Evolutionary conservation across 53 echinoderm and acorn worm species (phyloP), one percentile per base, ranked within the genome.

Genomic region (Mesocentrotus franciscanus): DNA sequence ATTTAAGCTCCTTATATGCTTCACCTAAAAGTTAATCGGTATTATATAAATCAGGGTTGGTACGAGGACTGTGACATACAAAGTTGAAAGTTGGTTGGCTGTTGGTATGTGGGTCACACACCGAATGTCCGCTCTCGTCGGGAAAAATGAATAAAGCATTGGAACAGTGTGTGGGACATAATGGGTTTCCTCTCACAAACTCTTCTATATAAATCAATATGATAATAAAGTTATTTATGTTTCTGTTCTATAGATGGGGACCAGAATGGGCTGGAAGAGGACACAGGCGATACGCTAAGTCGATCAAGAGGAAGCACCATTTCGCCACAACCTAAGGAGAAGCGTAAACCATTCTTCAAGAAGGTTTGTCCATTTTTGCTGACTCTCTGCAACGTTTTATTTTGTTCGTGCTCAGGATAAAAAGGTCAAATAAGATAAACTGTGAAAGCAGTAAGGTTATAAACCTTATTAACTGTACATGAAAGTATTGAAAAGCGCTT

Each of bases 261-360:
- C 90, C 99, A 99, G 90, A 99, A 99, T 89, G 99, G 99, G 20
- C 90, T 97, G 74, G 97, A 97, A 26, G 97, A 96, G 29, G 98
- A 98, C 22, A 96, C 97, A 68, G 96, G 89, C 20, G 97, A 98
- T 56, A 96, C 97, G 15, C 96, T 98, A 94, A 96, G 98, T 85
- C 93, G 96, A 92, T 97, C 98, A 8, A 98, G 97, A 95, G 97
- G 97, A 49, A 98, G 97, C 93, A 97, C 99, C 42, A 97, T 99
- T 64, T 97, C 99, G 39, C 96, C 98, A 95, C 99, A 99, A 92
- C 97, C 97, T 91, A 99, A 99, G 95, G 99, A 99, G 95, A 99
- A 99, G 95, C 97, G 98, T 71, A 99, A 99, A 95, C 98, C 97
- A 39, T 99, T 99, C 96, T 98, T 99, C 95, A 99, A 98, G 94